Percentiles rank a stretch among this genome's conserved stretches.
Evolutionary conservation across 2,888 invertebrate genomes (phyloP).

Genomic region (Reticulitermes lucifugus): DNA sequence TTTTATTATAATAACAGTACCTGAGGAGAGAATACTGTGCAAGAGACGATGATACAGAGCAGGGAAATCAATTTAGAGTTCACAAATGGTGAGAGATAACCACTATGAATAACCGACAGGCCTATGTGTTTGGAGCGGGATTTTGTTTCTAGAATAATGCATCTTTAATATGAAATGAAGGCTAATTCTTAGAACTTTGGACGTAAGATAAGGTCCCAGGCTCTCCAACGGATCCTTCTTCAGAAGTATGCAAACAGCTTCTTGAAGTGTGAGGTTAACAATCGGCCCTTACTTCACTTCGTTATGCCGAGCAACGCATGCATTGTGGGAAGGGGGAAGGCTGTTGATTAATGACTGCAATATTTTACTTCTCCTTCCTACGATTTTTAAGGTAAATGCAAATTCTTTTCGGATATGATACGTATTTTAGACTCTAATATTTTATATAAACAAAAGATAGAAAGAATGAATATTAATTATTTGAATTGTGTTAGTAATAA

Average conservation of each 20-base stretch:
- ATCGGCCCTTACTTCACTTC: background rate
- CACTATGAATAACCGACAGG: no score
- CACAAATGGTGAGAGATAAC: no score
- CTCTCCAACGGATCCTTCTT: no score
- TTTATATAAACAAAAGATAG: background rate
- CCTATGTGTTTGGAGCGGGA: no score
- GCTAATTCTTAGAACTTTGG: no score
- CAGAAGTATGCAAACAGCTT: background rate
- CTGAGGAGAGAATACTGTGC: no score
- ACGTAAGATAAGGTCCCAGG: no score
- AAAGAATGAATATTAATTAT: background rate
- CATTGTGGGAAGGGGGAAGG: background rate
- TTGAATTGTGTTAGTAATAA: background rate
- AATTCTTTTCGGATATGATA: background rate
- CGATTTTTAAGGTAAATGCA: background rate
- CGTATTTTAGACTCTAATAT: background rate
- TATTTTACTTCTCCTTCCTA: background rate
- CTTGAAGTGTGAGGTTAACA: background rate
- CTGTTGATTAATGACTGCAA: background rate
- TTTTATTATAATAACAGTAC: no score
- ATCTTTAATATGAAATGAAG: no score
- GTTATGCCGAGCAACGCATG: background rate
- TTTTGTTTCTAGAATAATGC: no score
- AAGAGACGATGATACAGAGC: no score
- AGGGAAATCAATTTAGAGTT: no score